Percentiles rank a stretch among this genome's conserved stretches.
Conservation (phyloP, 2,888 invertebrate species). For the Archaeoteleia sp. region DNA sequence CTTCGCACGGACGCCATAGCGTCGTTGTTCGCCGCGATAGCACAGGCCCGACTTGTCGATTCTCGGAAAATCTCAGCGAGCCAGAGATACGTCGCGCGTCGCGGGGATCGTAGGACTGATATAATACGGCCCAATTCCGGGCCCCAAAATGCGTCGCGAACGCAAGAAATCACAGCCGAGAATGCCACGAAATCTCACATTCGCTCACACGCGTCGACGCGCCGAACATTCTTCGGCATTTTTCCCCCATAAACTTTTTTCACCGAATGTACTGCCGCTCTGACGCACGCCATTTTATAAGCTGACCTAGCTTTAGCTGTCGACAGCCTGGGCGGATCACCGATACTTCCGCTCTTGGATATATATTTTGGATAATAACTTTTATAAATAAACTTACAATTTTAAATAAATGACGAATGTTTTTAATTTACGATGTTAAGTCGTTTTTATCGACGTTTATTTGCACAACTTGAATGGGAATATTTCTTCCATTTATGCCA, state of each 20-base stretch:
- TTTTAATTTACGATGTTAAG: too few species aligned
- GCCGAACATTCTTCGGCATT: constrained; percentile 46
- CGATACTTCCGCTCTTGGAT: too few species aligned
- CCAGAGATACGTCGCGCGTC: not conserved
- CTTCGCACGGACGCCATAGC: constrained; percentile 69
- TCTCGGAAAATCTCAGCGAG: not conserved
- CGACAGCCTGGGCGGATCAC: too few species aligned
- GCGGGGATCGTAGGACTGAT: not conserved
- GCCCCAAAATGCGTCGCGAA: not conserved
- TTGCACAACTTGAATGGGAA: too few species aligned
- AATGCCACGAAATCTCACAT: constrained; percentile 1
- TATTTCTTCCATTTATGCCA: too few species aligned
- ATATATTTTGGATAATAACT: too few species aligned
- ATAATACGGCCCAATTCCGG: not conserved
- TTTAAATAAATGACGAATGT: too few species aligned
- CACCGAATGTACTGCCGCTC: constrained; percentile 43
- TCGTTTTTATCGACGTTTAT: too few species aligned
- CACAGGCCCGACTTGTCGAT: constrained; percentile 1
- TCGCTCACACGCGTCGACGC: constrained; percentile 1
- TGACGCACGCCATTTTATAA: constrained; percentile 50
- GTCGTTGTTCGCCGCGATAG: constrained; percentile 62
- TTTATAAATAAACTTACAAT: too few species aligned
- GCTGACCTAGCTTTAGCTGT: not conserved
- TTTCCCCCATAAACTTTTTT: constrained; percentile 45
- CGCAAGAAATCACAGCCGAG: not conserved